Base-by-base conservation (phyloP, 2,113 vertebrate species). In the Mionectes macconnelli region DNA sequence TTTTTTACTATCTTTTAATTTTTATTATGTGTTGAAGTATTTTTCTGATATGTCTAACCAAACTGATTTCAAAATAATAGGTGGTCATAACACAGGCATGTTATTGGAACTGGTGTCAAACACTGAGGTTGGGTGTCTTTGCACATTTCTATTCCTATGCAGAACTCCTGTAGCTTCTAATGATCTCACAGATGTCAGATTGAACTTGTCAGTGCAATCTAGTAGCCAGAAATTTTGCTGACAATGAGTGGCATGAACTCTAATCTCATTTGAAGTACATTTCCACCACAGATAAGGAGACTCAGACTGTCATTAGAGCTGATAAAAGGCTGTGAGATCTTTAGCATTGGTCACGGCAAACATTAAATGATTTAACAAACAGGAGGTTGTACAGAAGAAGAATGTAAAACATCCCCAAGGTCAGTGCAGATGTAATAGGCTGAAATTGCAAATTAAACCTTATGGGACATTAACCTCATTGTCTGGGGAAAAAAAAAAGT, bases 211-310 rank as follows among this genome's bases (percentile, higher is more conserved):
- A 88, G 52, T 87, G 91, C 63, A 90, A 95, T 83, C 56, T 80
- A 89, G 89, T 73, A 88, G 62, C 90, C 84, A 92, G 84, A 93
- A 97, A 96, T 97, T 93, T 82, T 85, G 78, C 85, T 96, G 96
- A 97, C 95, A 93, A 77, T 80, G 94, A 96, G 30, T 96, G 95
- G 62, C 97, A 75, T 70, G 87, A 88, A 68, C 49, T 40, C 39
- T 94, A 94, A 97, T 97, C 87, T 87, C 63, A 91, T 91, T 72
- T 93, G 95, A 97, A 96, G 84, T 95, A 68, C 76, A 91, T 82
- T 95, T 96, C 81, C 75, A 93, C 88, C 72, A 93, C 42, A 98
- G 91, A 96, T 92, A 96, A 94, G 92, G 76, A 90, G 87, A 83
- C 55, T 91, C 80, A 93, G 80, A 76, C 80, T 94, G 84, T 90